A percentile compares a stretch with the other conserved stretches of the same genome.
Conservation (phyloP, 2,113 vertebrate species). For the Hiodon alosoides region DNA sequence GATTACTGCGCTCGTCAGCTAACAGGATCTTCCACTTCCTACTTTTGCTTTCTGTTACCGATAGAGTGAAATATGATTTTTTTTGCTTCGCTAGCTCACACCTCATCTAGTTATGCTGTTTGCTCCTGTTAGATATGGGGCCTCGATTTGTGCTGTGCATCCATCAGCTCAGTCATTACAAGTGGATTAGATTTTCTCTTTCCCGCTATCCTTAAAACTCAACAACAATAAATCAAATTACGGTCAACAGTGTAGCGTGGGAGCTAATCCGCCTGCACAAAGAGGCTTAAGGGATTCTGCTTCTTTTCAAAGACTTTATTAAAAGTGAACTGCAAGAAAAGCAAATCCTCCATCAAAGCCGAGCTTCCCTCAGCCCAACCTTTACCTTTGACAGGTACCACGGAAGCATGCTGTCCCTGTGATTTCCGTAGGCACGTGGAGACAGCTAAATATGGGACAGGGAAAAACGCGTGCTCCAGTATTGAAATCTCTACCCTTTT, state of each 20-base stretch:
- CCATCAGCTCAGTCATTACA: conserved; percentile 59
- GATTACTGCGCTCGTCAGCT: conserved; percentile 49
- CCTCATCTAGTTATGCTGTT: conserved; percentile 44
- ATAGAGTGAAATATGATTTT: conserved; percentile 52
- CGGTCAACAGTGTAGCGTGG: conserved; percentile 61
- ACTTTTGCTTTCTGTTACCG: conserved; percentile 35
- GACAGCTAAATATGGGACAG: background rate
- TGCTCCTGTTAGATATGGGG: conserved; percentile 44
- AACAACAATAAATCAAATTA: conserved; percentile 71
- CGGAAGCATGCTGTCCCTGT: background rate
- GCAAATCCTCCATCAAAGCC: conserved; percentile 51
- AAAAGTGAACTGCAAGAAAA: conserved; percentile 62
- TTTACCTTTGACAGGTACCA: background rate
- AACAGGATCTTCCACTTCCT: conserved; percentile 49
- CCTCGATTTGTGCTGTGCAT: conserved; percentile 41
- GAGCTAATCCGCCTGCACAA: conserved; percentile 62
- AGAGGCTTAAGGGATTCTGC: conserved; percentile 63
- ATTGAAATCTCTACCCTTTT: background rate
- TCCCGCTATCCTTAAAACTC: conserved; percentile 53
- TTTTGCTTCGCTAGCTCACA: conserved; percentile 51
- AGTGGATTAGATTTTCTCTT: conserved; percentile 65
- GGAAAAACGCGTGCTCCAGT: background rate
- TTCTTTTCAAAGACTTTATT: conserved; percentile 62
- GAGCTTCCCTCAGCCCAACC: background rate
- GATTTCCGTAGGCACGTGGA: background rate